Evolutionary conservation across 53 echinoderm and acorn worm species (phyloP).

Genomic region (Luidia sarsii): DNA sequence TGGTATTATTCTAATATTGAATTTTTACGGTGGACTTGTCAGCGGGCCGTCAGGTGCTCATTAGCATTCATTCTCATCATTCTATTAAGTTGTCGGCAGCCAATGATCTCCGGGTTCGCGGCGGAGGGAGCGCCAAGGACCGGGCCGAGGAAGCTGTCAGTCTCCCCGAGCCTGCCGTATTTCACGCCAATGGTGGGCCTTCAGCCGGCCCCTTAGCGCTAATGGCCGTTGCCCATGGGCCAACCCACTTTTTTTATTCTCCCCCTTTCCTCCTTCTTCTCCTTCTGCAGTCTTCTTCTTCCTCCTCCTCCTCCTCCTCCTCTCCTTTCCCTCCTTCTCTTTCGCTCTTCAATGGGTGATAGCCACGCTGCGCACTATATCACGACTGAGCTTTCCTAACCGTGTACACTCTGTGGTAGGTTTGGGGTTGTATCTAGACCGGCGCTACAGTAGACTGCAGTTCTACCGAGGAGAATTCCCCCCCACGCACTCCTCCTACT

Average conservation of each 20-base stretch:
- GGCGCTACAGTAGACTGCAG: constrained; percentile 22
- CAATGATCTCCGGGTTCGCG: constrained; percentile 66
- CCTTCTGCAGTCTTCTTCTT: too few relatives aligned
- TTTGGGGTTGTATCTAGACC: constrained; percentile 36
- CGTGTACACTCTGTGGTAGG: too few relatives aligned
- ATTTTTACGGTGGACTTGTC: constrained; percentile 44
- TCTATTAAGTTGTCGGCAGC: constrained; percentile 54
- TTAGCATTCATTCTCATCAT: constrained; percentile 57
- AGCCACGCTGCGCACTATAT: constrained; percentile 24
- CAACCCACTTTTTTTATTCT: constrained; percentile 45
- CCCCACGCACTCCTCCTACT: not conserved
- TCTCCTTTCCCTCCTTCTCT: too few relatives aligned
- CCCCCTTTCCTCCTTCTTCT: too few relatives aligned
- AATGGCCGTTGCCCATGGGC: constrained; percentile 41
- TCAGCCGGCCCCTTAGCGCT: constrained; percentile 33
- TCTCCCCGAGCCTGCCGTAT: constrained; percentile 17
- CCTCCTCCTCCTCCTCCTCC: too few relatives aligned
- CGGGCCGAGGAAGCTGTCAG: constrained; percentile 26
- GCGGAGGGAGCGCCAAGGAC: constrained; percentile 11
- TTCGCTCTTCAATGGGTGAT: constrained; percentile 26
- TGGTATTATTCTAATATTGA: constrained; percentile 48
- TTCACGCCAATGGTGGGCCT: constrained; percentile 55
- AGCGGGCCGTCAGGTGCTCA: constrained; percentile 47
- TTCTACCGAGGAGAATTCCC: not conserved
- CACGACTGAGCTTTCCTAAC: constrained; percentile 26